Evolutionary conservation across 2,797 vertebrate species (phyloP), one percentile per base, ranked within the genome.

Genomic region (Silurus lanzhouensis): DNA sequence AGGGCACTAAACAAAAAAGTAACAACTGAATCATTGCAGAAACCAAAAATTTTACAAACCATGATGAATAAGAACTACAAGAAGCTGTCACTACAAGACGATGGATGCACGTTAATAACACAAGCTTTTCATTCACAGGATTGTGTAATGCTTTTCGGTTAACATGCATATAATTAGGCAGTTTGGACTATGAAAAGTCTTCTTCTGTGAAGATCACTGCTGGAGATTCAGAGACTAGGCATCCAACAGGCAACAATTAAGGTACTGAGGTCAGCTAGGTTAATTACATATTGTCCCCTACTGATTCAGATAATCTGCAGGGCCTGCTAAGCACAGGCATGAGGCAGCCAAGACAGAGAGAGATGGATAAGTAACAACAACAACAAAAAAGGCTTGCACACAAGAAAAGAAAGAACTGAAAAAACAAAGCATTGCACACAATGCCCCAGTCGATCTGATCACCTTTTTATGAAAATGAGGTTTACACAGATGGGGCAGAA

Each of bases 261-360:
- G 94, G 94, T 95, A 94, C 90, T 88, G 83, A 90, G 95, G 96
- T 97, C 95, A 95, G 93, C 88, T 91, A 91, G 92, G 96, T 96
- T 97, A 97, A 97, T 97, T 96, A 96, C 95, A 96, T 96, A 94
- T 96, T 94, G 95, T 95, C 95, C 95, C 94, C 93, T 92, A 93
- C 94, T 94, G 95, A 92, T 95, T 94, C 92, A 92, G 94, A 93
- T 94, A 95, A 96, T 95, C 94, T 94, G 88, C 75, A 93, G 95
- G 94, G 94, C 83, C 86, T 87, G 94, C 94, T 94, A 95, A 94
- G 93, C 92, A 93, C 93, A 93, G 93, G 93, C 93, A 93, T 31
- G 52, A 60, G n/a, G 79, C 25, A 81, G 52, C 19, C 14, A 27
- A 79, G 25, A 76, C 72, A 84, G 57, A 84, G 44, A 82, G 55